Evolutionary conservation across 2,113 vertebrate genomes (phyloP).

Genomic region (Equus quagga): DNA sequence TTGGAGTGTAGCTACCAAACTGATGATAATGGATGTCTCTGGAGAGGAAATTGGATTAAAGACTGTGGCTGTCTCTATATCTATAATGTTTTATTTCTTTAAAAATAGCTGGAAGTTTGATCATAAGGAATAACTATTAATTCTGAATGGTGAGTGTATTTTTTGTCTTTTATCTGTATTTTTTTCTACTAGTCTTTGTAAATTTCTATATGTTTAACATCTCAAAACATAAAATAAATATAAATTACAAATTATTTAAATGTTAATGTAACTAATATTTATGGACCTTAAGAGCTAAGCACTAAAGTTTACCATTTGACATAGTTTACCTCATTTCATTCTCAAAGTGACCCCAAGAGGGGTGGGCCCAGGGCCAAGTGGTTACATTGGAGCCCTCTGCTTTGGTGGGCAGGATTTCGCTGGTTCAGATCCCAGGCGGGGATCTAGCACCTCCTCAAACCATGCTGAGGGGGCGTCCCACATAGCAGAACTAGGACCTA

Average conservation of each 20-base stretch:
- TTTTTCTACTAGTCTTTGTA: slow-evolving; percentile 17
- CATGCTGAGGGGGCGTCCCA: too few species aligned
- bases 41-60: neutral
- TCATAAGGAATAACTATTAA: neutral
- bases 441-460: too few species aligned
- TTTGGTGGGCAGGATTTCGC: too few species aligned
- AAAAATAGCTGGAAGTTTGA: neutral
- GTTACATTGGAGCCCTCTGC: too few species aligned
- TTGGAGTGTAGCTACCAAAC: neutral
- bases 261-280: neutral
- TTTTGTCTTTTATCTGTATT: neutral
- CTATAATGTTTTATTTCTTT: neutral
- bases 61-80: neutral
- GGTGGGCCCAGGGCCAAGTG: too few species aligned
- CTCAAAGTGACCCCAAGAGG: neutral
- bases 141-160: neutral
- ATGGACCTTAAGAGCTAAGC: neutral
- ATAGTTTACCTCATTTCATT: neutral
- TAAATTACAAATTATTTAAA: neutral
- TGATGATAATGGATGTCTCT: neutral
- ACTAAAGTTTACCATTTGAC: neutral
- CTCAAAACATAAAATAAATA: neutral
- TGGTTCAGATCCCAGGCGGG: too few species aligned
- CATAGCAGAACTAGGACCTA: too few species aligned
- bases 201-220: neutral